Percentiles rank a stretch among this genome's conserved stretches.
phyloP scores from a whole-genome alignment of 1,140 invertebrate species.

The Drosophila prosaltans region DNA sequence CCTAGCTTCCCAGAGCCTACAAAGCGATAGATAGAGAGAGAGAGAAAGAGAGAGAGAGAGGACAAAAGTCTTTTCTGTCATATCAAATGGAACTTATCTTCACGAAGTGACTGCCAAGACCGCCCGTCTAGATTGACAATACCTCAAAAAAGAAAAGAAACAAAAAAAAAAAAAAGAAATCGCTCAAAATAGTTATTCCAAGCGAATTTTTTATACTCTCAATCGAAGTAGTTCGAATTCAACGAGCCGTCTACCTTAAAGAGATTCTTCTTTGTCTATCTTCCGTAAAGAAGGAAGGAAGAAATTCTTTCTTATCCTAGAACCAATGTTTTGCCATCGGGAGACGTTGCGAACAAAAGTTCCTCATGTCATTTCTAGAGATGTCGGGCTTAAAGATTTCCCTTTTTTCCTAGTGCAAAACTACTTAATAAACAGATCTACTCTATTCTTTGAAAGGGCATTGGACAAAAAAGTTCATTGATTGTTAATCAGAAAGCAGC shows the following conservation, averaged over 20 bases:
- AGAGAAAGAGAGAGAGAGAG: constrained; percentile 32
- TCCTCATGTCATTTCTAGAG: too few species aligned
- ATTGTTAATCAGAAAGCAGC: constrained; percentile 41
- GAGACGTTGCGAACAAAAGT: too few species aligned
- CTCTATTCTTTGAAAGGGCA: constrained; percentile 42
- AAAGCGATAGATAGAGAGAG: constrained; percentile 32
- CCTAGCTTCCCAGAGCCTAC: constrained; percentile 40
- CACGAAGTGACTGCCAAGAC: constrained; percentile 70
- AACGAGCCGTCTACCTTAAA: neutral
- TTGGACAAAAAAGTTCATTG: constrained; percentile 41
- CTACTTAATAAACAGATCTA: neutral
- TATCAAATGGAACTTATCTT: constrained; percentile 22
- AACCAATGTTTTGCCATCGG: too few species aligned
- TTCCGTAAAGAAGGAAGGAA: too few species aligned
- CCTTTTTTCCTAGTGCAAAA: neutral
- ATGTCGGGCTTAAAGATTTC: too few species aligned
- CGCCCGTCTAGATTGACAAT: constrained; percentile 29
- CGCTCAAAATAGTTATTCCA: neutral
- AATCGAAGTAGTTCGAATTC: neutral
- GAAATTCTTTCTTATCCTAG: too few species aligned
- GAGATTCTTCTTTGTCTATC: neutral
- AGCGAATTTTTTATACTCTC: neutral
- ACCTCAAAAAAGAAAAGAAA: neutral
- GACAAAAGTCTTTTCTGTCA: constrained; percentile 1
- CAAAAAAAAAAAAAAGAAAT: neutral